Base-by-base conservation (phyloP, 2,888 invertebrate genomes). In the Tetramorium bicarinatum region DNA sequence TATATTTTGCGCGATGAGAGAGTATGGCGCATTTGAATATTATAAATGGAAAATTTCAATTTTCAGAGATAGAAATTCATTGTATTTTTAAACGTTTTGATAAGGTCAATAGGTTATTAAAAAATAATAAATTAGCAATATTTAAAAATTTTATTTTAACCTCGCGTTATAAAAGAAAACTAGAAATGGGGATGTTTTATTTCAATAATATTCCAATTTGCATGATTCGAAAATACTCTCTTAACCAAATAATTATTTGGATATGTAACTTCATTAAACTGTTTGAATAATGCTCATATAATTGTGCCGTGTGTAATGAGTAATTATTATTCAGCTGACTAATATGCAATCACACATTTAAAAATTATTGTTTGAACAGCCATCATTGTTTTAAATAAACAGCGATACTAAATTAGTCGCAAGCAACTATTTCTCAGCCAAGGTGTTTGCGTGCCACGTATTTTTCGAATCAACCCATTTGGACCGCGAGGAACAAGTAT, bases 261-360 rank as follows among this genome's bases (percentile, higher is more conserved):
- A 44, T 29, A 47, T 44, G 3, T 59, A 59, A 59, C 25, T n/a
- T 41, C 41, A 41, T 74, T 59, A 44, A 59, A 47, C 18, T 74
- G 56, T 74, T 74, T 74, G 41, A 61, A 61, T n/a, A 74, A 61
- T 7, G 29, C 44, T 44, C 15, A n/a, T 74, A 47, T 18, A 21
- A 56, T 54, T 52, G 29, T 15, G 25, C 21, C 7, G 71, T 25
- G 34, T 18, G 52, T 71, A 71, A 71, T 54, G 52, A 52, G n/a
- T 54, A 59, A 56, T 72, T 74, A 59, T 59, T 59, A 74, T 59
- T 44, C 44, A 18, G n/a, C 7, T 44, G 11, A 25, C 9, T 54
- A 71, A 38, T 4, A 34, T 44, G 29, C 29, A 59, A 66, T 67
- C 18, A 47, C 6, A 6, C 21, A 11, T 41, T 72, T 4, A 44